Conservation (phyloP, 1,140 invertebrate genomes). For the Protaetia brevitarsis region DNA sequence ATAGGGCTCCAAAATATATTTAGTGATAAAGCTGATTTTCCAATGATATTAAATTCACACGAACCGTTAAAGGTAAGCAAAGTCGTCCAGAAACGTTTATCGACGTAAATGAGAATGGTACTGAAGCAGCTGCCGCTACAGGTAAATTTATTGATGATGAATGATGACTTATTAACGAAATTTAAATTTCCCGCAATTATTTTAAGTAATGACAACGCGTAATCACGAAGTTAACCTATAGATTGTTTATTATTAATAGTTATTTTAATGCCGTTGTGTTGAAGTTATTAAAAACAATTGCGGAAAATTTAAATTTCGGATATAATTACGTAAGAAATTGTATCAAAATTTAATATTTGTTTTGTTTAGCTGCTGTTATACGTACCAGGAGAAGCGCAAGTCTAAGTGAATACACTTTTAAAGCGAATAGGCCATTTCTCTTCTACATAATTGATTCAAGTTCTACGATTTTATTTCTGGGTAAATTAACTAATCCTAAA, state of each 20-base stretch:
- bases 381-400: neutral
- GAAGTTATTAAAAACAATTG: no score
- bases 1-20: constrained; percentile 26
- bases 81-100: constrained; percentile 60
- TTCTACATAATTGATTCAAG: neutral
- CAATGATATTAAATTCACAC: neutral
- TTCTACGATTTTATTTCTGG: neutral
- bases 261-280: no score
- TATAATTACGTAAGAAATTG: neutral
- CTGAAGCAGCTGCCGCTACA: constrained; percentile 61
- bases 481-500: neutral
- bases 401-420: neutral
- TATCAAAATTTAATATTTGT: neutral
- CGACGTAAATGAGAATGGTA: constrained; percentile 64
- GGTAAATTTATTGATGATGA: no score
- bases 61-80: constrained; percentile 46
- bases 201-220: no score
- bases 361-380: neutral
- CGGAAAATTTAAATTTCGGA: no score
- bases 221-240: no score
- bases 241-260: no score
- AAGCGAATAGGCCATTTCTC: neutral
- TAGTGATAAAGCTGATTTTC: constrained; percentile 22
- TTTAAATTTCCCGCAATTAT: no score
- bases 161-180: no score